A percentile compares a stretch with the other conserved stretches of the same genome.
Evolutionary conservation across 2,797 vertebrate genomes (phyloP).

Genomic region (Pipistrellus pygmaeus): DNA sequence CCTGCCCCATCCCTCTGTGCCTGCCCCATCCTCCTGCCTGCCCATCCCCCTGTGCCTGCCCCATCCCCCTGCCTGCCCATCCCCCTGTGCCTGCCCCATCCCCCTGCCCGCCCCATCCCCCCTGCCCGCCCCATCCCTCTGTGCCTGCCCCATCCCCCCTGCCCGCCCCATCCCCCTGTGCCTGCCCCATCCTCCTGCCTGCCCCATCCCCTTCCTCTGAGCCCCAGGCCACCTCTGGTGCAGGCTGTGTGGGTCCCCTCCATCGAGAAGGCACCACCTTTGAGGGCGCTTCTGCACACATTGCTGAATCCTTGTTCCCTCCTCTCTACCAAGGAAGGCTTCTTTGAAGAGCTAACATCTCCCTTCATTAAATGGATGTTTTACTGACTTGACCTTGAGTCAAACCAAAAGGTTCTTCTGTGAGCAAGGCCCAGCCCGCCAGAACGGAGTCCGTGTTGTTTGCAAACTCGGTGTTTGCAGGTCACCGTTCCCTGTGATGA

Average conservation of each 20-base stretch:
- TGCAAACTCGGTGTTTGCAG: too few relatives aligned
- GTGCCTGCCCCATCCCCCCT: too few relatives aligned
- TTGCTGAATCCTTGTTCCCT: background rate
- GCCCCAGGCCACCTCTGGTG: background rate
- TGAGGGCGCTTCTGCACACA: rapidly evolving
- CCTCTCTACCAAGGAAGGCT: background rate
- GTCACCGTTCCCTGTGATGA: background rate
- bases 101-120: too few relatives aligned
- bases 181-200: too few relatives aligned
- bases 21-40: too few relatives aligned
- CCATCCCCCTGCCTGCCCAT: too few relatives aligned
- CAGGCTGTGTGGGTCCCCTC: background rate
- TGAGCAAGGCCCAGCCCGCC: background rate
- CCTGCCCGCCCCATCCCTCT: too few relatives aligned
- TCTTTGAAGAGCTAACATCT: background rate
- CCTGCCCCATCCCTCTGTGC: too few relatives aligned
- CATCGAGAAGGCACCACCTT: background rate
- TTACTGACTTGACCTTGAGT: background rate
- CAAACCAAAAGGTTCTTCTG: background rate
- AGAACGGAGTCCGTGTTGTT: background rate
- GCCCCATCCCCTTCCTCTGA: too few relatives aligned
- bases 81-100: too few relatives aligned
- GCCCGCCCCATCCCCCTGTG: too few relatives aligned
- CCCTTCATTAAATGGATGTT: background rate
- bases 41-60: too few relatives aligned